A percentile compares a stretch with the other conserved stretches of the same genome.
These are phyloP conservation scores for Urophycis tenuis DNA, from an alignment of 2,797 vertebrate species.

Conservation along the genomic window DNA sequence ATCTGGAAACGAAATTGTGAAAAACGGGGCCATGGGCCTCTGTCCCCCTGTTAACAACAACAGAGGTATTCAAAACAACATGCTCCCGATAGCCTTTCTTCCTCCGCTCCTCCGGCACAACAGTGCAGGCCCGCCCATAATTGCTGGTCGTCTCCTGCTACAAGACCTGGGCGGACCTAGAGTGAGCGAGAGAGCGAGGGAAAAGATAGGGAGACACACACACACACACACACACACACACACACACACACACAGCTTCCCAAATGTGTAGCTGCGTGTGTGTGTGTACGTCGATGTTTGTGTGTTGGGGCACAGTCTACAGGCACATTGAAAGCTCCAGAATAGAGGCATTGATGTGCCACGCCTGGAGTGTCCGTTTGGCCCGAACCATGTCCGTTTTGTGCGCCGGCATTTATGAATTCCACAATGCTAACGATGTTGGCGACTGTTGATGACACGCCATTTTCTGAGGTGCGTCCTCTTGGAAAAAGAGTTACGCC, in stretches of 20 bases:
- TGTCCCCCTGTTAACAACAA: too few species aligned
- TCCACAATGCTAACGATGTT: too few species aligned
- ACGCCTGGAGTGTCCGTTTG: too few species aligned
- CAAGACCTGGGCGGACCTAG: neutral
- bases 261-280: neutral
- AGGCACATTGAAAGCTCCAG: too few species aligned
- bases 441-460: too few species aligned
- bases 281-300: neutral
- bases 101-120: neutral
- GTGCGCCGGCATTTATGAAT: too few species aligned
- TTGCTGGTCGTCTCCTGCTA: neutral
- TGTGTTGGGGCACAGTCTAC: neutral
- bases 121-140: neutral
- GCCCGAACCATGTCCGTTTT: too few species aligned
- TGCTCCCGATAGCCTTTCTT: neutral
- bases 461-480: neutral
- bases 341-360: too few species aligned
- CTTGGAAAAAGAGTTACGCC: neutral
- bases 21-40: too few species aligned
- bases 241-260: too few species aligned
- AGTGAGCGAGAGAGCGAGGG: neutral
- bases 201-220: neutral
- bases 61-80: neutral
- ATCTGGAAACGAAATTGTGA: neutral
- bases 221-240: too few species aligned